Base-by-base conservation (phyloP, 2,797 vertebrate species). In the Pyrocephalus nanus region DNA sequence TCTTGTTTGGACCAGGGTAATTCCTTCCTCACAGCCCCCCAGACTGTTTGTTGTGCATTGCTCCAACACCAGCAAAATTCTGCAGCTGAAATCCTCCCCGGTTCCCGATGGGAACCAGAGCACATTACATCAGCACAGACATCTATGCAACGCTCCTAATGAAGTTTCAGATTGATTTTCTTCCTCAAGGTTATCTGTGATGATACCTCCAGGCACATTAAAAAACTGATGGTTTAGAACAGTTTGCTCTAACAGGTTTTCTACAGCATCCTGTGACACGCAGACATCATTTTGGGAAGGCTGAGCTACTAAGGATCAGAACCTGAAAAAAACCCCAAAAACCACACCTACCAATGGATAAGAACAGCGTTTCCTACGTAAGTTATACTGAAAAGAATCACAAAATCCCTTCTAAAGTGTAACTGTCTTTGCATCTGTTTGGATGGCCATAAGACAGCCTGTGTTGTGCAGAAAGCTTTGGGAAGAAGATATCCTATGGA, bases 141-240 rank as follows among this genome's bases (percentile, higher is more conserved):
- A 95, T 67, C 95, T 47, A 88, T 81, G 95, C 91, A 93, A 70
- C 2, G 3, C 88, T 86, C 86, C 94, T 96, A 96, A 96, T 85
- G 95, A 96, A 93, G 92, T 96, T 96, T 94, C 79, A 93, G 92
- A 96, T 90, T 96, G 96, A 96, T 97, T 96, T 97, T 96, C 77
- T 77, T 96, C 85, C 91, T 94, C 95, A 88, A 69, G 86, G 82
- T 96, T 94, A 92, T 92, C 92, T 78, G 80, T 47, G 76, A 36
- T 58, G 80, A 57, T 95, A 93, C 88, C 91, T 92, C 77, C 90
- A 90, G 90, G 91, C 90, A 86, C 86, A 93, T 64, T 20, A 91
- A 48, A 60, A 91, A 88, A 65, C 70, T 8, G 64, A 73, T 65
- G 88, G 83, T 50, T 93, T 67, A 86, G 91, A 96, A 93, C 85